Percentiles rank a stretch among this genome's conserved stretches.
These are phyloP conservation scores for Altica lythri DNA, from an alignment of 2,888 invertebrate species.

Conservation along the genomic window DNA sequence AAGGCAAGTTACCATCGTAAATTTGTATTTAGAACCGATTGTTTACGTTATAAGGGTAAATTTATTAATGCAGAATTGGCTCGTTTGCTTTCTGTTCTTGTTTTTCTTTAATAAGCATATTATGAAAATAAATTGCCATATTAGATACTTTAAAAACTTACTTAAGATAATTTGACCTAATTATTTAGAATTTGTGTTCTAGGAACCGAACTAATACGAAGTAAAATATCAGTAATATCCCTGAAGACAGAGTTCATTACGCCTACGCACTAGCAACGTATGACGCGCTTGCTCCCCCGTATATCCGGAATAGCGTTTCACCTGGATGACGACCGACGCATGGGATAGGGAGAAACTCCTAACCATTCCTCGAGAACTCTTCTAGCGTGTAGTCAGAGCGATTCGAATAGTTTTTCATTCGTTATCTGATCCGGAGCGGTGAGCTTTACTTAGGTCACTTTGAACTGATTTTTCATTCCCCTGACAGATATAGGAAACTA, in stretches of 20 bases:
- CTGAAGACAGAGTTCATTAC: background rate
- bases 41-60: too few relatives aligned
- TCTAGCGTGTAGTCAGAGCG: background rate
- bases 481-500: background rate
- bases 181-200: too few relatives aligned
- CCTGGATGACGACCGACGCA: slow-evolving; percentile 6
- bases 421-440: background rate
- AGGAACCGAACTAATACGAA: too few relatives aligned
- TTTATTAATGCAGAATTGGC: too few relatives aligned
- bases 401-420: background rate
- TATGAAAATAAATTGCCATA: too few relatives aligned
- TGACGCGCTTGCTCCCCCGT: slow-evolving; percentile 6
- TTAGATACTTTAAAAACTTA: too few relatives aligned
- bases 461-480: background rate
- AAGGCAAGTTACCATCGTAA: too few relatives aligned
- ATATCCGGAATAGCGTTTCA: slow-evolving; percentile 14
- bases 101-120: too few relatives aligned
- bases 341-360: background rate
- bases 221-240: too few relatives aligned
- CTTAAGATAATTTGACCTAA: too few relatives aligned
- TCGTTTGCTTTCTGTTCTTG: too few relatives aligned
- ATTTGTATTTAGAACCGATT: too few relatives aligned
- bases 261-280: background rate
- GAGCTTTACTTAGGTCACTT: background rate
- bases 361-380: background rate